Evolutionary conservation across 2,113 vertebrate species (phyloP).

Genomic region (Tachysurus fulvidraco): DNA sequence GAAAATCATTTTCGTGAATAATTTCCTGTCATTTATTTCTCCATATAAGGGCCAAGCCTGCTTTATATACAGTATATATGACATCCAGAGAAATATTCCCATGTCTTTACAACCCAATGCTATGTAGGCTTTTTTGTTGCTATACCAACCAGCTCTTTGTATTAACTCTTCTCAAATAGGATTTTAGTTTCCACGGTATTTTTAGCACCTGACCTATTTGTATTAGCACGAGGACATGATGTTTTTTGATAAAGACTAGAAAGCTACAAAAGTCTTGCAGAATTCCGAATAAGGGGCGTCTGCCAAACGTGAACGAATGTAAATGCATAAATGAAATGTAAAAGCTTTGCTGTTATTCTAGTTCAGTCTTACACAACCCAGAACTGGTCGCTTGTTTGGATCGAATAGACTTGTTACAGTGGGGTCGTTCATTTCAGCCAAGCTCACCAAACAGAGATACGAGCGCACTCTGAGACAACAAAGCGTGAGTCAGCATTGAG

Average conservation of each 20-base stretch:
- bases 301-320: not conserved
- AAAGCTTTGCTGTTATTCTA: too few relatives aligned
- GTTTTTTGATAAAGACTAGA: not conserved
- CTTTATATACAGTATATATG: too few relatives aligned
- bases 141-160: not conserved
- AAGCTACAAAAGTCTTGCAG: not conserved
- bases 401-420: not conserved
- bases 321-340: not conserved
- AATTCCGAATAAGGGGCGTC: not conserved
- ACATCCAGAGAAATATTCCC: not conserved
- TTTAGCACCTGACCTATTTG: not conserved
- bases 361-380: not conserved
- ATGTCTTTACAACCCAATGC: not conserved
- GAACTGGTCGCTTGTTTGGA: not conserved
- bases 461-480: not conserved
- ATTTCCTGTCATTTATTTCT: not conserved
- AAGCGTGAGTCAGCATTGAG: constrained; percentile 17
- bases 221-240: not conserved
- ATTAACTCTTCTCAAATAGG: not conserved
- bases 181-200: not conserved
- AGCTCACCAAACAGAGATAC: not conserved
- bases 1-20: not conserved
- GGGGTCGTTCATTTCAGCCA: not conserved
- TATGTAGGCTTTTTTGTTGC: not conserved
- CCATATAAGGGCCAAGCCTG: too few relatives aligned